Percentiles rank a stretch among this genome's conserved stretches.
Evolutionary conservation across 2,888 invertebrate species (phyloP).

Genomic region (Acanthacorydalis orientalis): DNA sequence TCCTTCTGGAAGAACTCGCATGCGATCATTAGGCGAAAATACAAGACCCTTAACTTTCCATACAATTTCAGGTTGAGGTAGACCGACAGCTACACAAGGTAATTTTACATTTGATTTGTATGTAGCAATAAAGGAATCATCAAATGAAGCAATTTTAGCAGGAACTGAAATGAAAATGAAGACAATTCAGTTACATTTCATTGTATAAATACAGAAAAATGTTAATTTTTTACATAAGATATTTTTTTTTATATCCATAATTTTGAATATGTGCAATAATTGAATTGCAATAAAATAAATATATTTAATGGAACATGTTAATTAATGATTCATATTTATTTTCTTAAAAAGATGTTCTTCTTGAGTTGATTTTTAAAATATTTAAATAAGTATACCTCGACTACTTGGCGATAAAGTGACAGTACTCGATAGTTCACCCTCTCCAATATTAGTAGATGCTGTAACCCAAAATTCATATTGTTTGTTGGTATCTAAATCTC

Average conservation of each 20-base stretch:
- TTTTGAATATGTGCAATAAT: too few relatives aligned
- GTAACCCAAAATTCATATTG: slow-evolving; percentile 92
- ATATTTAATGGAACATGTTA: too few relatives aligned
- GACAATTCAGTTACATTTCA: too few relatives aligned
- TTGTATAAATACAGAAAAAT: too few relatives aligned
- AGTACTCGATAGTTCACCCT: slow-evolving; percentile 79
- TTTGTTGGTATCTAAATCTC: slow-evolving; percentile 60
- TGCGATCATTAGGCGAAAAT: slow-evolving; percentile 64
- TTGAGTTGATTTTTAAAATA: neutral
- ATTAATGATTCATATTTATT: too few relatives aligned
- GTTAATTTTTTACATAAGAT: too few relatives aligned
- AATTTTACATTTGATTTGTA: slow-evolving; percentile 84
- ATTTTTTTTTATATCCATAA: too few relatives aligned
- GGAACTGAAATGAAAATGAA: slow-evolving; percentile 47
- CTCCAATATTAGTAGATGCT: slow-evolving; percentile 84
- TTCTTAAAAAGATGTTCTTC: too few relatives aligned
- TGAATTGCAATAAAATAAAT: too few relatives aligned
- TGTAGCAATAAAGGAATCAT: slow-evolving; percentile 80
- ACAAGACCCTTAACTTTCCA: slow-evolving; percentile 78
- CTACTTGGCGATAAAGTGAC: slow-evolving; percentile 71
- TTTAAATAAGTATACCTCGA: slow-evolving; percentile 36
- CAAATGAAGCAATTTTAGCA: slow-evolving; percentile 88
- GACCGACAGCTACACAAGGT: slow-evolving; percentile 82
- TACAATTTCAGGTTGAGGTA: slow-evolving; percentile 73
- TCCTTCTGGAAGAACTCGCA: slow-evolving; percentile 75